phyloP scores from a whole-genome alignment of 2,797 vertebrate species.

The Coregonus sp. region DNA sequence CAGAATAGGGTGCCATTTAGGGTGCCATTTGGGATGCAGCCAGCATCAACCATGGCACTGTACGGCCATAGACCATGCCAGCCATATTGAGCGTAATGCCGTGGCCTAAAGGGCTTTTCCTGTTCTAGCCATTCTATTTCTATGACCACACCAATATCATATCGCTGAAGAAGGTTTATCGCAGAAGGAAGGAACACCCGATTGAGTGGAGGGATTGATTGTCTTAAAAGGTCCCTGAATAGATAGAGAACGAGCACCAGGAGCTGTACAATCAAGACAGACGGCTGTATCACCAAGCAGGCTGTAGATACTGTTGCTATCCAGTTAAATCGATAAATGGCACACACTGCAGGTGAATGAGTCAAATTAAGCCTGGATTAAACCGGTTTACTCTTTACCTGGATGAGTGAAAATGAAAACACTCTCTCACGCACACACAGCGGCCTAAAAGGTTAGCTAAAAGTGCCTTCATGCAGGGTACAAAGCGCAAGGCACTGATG shows the following conservation, averaged over 20 bases:
- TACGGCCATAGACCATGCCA: background rate
- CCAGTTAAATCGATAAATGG: background rate
- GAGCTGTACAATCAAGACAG: background rate
- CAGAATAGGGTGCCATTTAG: background rate
- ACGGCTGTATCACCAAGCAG: background rate
- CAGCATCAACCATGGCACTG: background rate
- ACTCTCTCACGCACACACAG: background rate
- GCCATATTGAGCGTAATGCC: background rate
- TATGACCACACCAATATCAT: background rate
- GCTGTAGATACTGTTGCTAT: background rate
- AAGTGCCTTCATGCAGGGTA: conserved; percentile 12
- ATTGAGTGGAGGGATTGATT: background rate
- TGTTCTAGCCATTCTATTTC: background rate
- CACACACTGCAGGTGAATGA: background rate
- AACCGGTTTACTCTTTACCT: background rate
- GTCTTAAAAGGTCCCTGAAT: background rate
- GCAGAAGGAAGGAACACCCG: background rate
- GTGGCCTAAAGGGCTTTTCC: background rate
- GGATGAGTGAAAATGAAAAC: background rate
- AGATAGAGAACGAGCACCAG: background rate
- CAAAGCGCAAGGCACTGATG: conserved; percentile 7
- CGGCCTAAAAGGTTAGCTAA: background rate
- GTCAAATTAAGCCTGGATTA: conserved; percentile 9
- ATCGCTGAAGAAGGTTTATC: background rate
- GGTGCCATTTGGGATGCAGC: background rate